Base-by-base conservation (phyloP, 2,797 vertebrate genomes). In the Siniperca obscura region DNA sequence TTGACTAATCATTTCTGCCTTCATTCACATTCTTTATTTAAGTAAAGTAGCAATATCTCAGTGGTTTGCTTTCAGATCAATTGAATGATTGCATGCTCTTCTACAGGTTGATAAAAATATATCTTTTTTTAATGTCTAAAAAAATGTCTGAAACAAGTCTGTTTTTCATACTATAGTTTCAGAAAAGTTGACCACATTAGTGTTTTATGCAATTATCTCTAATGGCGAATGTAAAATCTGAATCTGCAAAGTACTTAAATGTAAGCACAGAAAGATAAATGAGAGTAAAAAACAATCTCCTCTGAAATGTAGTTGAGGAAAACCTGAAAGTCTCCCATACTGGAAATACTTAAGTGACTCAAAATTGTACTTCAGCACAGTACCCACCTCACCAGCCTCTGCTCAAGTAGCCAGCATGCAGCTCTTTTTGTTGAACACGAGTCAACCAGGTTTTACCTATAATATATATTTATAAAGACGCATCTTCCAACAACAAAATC, bases 381-480 rank as follows among this genome's bases (percentile, higher is more conserved):
- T 36, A 3, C 4, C 21, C 2, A 21, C 12, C 9, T 2, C 7
- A 25, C 46, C 17, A 13, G 7, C 14, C 7, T 67, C 60, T 48
- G 21, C 59, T 70, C 8, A 22, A 30, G 36, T 36, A 11, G 21
- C 52, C 44, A 6, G 25, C 62, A 19, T 12, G 34, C 46, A 44
- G 10, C 50, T 61, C 17, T 71, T 74, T 52, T 22, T 25, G 50
- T 3, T 1, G 0, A 72, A 68, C 67, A 5, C 65, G 11, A 36
- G 40, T 70, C 22, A 3, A 69, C 5, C 67, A 67, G 8, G 40
- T 40, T 17, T 64, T 17, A 44, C 59, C 36, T 34, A 27, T 14
- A 64, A 76, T 79, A 62, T 70, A 68, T 59, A 68, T 76, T 50
- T 34, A 25, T 64, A 61, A 57, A 75, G n/a, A 42, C 34, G 7